Evolutionary conservation across 2,888 invertebrate genomes (phyloP), one percentile per base, ranked within the genome.

Genomic region (Oscheius sp.): DNA sequence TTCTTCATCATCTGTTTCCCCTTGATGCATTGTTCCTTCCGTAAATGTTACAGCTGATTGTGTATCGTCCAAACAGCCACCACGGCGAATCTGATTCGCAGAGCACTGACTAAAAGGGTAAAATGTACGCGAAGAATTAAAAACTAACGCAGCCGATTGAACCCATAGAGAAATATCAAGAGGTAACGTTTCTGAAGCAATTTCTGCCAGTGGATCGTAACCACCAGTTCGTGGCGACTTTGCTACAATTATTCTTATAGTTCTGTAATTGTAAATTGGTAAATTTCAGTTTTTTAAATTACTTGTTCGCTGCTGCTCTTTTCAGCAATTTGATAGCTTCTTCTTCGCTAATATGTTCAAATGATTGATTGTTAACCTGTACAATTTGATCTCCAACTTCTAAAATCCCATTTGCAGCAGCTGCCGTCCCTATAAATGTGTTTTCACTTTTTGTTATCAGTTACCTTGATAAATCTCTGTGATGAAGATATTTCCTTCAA

Each of bases 381-480:
- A 83, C 69, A 26, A 84, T 83, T 61, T 84, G 83, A 72, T 84
- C 84, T 12, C 84, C 84, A 4, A 81, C 76, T 36, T 80, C 81
- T 24, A 84, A 71, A 8, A 73, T 56, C n/a, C 80, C 78, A 54
- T 80, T 80, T 9, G 68, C 65, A 6, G 74, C 77, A 0, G 80
- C 82, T 0, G 79, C 82, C 14, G 82, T 78, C 22, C 68, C 80
- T 20, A 68, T 22, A 59, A 76, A n/a, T n/a, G n/a, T n/a, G n/a
- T 33, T 17, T 30, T 26, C 17, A 14, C 22, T 28, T 30, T 2
- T 24, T 32, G 22, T 20, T 9, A 22, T 24, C 8, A 4, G 9
- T 14, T 20, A 61, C 72, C 75, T 5, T 74, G 65, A 2, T 72
- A 70, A 17, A 83, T 82, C 62, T 74, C 72, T 4, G 76, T 75